phyloP scores from a whole-genome alignment of 2,113 vertebrate species.

The Xyliphius kryptos region DNA sequence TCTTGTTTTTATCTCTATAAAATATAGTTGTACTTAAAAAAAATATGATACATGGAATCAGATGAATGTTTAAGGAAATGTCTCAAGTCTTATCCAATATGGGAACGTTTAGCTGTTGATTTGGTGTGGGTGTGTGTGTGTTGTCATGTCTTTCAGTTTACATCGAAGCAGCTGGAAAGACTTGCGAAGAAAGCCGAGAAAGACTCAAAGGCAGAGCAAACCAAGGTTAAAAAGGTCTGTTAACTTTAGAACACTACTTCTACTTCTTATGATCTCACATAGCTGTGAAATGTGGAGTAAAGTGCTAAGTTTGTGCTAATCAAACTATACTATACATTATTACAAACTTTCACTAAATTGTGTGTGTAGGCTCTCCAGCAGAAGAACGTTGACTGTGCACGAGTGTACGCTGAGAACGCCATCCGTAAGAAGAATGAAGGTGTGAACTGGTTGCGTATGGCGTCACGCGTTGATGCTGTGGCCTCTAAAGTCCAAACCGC shows the following conservation, averaged over 20 bases:
- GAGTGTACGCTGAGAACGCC: constrained; percentile 90
- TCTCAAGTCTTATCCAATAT: no score
- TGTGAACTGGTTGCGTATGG: constrained; percentile 89
- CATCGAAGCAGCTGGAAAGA: constrained; percentile 86
- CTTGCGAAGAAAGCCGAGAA: constrained; percentile 93
- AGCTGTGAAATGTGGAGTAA: no score
- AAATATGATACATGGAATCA: no score
- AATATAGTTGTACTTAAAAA: no score
- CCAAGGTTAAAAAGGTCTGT: constrained; percentile 88
- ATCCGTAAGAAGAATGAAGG: constrained; percentile 96
- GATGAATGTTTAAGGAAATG: no score
- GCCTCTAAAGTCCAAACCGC: constrained; percentile 95
- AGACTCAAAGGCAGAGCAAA: constrained; percentile 85
- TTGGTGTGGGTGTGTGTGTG: neutral
- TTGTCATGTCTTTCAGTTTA: constrained; percentile 69
- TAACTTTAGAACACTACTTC: neutral
- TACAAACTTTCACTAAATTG: no score
- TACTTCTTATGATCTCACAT: no score
- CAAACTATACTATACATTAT: no score
- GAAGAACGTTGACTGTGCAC: constrained; percentile 91
- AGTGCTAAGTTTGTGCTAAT: no score
- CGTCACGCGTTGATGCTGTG: constrained; percentile 87
- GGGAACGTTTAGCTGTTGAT: no score
- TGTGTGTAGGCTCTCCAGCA: constrained; percentile 83
- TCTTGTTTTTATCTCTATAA: no score